Conservation (phyloP, 2,113 vertebrate genomes). For the Pituophis catenifer region DNA sequence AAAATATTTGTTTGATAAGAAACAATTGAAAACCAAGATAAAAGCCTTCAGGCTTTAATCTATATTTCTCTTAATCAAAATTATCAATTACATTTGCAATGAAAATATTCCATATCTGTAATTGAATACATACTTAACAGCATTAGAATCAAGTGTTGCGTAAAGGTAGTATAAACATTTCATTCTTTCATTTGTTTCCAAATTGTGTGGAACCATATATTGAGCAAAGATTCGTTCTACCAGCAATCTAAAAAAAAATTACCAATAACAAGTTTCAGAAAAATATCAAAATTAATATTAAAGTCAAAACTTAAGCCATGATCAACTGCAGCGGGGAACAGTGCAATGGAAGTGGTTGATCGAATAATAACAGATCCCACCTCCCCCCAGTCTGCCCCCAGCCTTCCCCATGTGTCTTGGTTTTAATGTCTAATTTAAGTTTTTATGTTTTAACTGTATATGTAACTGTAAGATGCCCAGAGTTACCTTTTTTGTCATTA, state of each 20-base stretch:
- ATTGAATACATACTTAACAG: conserved; percentile 86
- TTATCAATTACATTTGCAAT: neutral
- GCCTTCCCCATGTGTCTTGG: no score
- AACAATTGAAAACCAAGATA: neutral
- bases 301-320: conserved; percentile 6
- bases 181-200: conserved; percentile 93
- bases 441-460: neutral
- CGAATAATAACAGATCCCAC: neutral
- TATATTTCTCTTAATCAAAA: neutral
- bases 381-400: no score
- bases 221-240: conserved; percentile 97
- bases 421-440: no score
- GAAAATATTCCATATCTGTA: conserved; percentile 1
- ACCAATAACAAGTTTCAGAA: conserved; percentile 17
- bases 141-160: conserved; percentile 91
- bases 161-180: conserved; percentile 98
- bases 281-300: neutral
- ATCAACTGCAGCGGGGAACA: neutral
- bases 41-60: neutral
- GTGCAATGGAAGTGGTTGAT: neutral
- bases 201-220: conserved; percentile 95
- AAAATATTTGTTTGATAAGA: neutral
- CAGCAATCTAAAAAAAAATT: conserved; percentile 78
- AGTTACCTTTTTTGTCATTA: neutral
- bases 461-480: neutral